phyloP scores from a whole-genome alignment of 2,113 vertebrate species.

The Paraplagusia blochii region DNA sequence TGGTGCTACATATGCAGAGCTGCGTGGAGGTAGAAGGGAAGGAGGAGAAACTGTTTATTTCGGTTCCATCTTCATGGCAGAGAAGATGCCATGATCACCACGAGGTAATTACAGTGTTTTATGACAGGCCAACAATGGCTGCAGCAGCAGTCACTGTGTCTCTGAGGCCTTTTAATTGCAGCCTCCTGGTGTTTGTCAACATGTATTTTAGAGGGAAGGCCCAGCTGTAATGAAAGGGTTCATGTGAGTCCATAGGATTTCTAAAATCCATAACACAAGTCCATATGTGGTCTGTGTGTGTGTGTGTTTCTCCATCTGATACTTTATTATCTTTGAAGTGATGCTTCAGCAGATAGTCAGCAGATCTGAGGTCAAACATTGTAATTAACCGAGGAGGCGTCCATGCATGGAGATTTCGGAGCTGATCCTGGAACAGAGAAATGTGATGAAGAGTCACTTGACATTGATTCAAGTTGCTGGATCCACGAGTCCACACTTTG shows the following conservation, averaged over 20 bases:
- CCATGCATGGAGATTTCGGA: not conserved
- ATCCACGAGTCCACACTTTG: no score
- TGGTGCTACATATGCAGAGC: constrained; percentile 11
- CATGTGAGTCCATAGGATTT: not conserved
- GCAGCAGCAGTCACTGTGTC: constrained; percentile 35
- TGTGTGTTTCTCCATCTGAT: not conserved
- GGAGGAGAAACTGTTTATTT: constrained; percentile 40
- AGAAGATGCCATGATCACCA: constrained; percentile 30
- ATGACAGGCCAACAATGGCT: constrained; percentile 42
- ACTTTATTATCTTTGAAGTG: not conserved
- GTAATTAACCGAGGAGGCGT: not conserved
- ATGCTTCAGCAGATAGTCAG: constrained; percentile 3
- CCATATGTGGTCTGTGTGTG: not conserved
- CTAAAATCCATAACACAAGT: constrained; percentile 8
- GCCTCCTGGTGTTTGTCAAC: constrained; percentile 56
- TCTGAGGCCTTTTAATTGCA: constrained; percentile 57
- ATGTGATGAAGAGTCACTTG: no score
- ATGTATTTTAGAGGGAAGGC: constrained; percentile 52
- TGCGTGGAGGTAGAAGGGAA: constrained; percentile 12
- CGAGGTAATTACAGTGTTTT: constrained; percentile 59
- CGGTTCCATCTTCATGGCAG: constrained; percentile 19
- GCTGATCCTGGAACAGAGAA: not conserved
- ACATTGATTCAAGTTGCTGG: not conserved
- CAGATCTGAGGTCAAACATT: constrained; percentile 24
- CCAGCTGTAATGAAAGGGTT: constrained; percentile 42